Percentiles rank a stretch among this genome's conserved stretches.
Evolutionary conservation across 2,797 vertebrate genomes (phyloP).

Genomic region (Lacerta agilis): DNA sequence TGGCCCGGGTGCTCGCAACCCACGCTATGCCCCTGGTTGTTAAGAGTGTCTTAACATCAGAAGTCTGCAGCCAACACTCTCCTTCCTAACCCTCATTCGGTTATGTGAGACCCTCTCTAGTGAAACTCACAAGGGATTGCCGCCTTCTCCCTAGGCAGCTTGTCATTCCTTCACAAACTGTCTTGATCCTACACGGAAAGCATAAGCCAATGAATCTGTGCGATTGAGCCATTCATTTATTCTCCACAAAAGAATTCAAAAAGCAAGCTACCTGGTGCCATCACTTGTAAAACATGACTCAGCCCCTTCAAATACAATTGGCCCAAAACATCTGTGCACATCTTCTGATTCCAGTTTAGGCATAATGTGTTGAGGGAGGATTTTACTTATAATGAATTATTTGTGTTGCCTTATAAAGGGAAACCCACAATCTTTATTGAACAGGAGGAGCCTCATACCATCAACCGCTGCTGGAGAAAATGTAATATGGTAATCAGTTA

Average conservation of each 20-base stretch:
- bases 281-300: background rate
- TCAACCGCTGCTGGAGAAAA: background rate
- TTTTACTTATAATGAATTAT: slow-evolving; percentile 11
- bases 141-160: background rate
- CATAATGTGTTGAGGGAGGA: background rate
- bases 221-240: background rate
- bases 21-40: too few relatives aligned
- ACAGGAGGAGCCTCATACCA: background rate
- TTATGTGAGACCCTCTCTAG: too few relatives aligned
- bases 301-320: background rate
- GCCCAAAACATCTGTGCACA: background rate
- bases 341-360: background rate
- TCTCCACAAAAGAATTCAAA: background rate
- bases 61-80: background rate
- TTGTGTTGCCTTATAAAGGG: slow-evolving; percentile 12
- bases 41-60: background rate
- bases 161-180: background rate
- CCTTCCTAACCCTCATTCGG: background rate
- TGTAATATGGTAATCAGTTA: slow-evolving; percentile 28
- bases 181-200: background rate
- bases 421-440: background rate
- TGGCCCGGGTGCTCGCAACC: too few relatives aligned
- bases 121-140: too few relatives aligned
- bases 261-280: background rate
- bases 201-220: background rate